Percentiles rank a stretch among this genome's conserved stretches.
phyloP scores from a whole-genome alignment of 2,888 invertebrate genomes.

The Pyrrhosoma nymphula region DNA sequence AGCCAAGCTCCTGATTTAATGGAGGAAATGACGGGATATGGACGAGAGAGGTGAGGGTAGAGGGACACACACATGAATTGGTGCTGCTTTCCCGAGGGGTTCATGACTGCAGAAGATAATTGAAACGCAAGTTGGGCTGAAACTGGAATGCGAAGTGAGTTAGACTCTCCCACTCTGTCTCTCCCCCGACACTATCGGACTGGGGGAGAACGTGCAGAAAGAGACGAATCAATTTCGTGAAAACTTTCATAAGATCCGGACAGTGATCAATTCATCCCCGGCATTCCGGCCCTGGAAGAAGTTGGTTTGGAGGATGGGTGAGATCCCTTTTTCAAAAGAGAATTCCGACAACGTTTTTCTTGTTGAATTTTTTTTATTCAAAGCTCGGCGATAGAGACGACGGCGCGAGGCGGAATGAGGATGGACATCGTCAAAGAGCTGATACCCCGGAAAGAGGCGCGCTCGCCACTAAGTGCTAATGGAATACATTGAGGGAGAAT shows the following conservation, averaged over 20 bases:
- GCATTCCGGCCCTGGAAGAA: neutral
- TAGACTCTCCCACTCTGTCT: neutral
- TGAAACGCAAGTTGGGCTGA: neutral
- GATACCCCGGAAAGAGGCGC: neutral
- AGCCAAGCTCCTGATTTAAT: neutral
- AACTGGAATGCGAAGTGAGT: neutral
- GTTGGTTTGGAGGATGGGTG: neutral
- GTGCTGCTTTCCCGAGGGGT: neutral
- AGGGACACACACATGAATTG: neutral
- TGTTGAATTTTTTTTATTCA: neutral
- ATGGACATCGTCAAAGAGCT: neutral
- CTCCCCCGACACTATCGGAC: neutral
- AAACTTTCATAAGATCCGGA: neutral
- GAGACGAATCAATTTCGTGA: neutral
- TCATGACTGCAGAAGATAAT: neutral
- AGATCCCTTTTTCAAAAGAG: neutral
- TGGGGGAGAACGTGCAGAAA: too few relatives aligned
- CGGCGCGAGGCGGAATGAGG: neutral
- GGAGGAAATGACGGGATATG: neutral
- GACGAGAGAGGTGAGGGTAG: neutral
- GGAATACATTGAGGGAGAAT: neutral
- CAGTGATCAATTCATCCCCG: neutral
- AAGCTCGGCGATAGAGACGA: neutral
- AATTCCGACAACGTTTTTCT: neutral
- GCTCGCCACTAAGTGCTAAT: neutral